Percentiles rank a stretch among this genome's conserved stretches.
Evolutionary conservation across 2,888 invertebrate genomes (phyloP).

Genomic region (Xanthia togata): DNA sequence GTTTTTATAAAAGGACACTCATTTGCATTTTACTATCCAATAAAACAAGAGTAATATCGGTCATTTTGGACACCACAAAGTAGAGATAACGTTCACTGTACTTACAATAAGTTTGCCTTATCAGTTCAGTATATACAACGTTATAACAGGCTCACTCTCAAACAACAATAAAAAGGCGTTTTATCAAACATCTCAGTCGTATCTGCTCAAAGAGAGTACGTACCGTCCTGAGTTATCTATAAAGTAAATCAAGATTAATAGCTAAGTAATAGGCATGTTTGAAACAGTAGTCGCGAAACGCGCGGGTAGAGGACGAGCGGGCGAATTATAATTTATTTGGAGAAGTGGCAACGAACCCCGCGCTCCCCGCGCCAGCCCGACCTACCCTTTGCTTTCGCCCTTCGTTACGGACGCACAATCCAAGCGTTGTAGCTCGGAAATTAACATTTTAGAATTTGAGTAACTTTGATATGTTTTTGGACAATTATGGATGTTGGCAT

Average conservation of each 20-base stretch:
- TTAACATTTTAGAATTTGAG: conserved; percentile 22
- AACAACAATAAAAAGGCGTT: conserved; percentile 46
- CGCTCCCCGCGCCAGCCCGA: conserved; percentile 79
- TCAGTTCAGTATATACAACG: conserved; percentile 13
- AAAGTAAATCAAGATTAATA: conserved; percentile 77
- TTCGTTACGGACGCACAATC: conserved; percentile 86
- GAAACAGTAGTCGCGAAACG: conserved; percentile 81
- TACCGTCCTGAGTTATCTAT: conserved; percentile 62
- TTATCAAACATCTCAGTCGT: conserved; percentile 44
- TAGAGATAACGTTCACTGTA: conserved; percentile 23
- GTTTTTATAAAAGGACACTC: conserved; percentile 11
- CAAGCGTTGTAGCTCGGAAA: conserved; percentile 82
- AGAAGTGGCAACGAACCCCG: conserved; percentile 89
- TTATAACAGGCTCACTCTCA: conserved; percentile 20
- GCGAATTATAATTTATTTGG: conserved; percentile 91
- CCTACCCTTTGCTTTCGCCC: conserved; percentile 91
- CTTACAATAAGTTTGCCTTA: conserved; percentile 18
- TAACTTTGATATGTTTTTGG: neutral
- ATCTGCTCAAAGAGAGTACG: conserved; percentile 36
- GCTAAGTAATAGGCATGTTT: conserved; percentile 77
- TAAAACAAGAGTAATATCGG: conserved; percentile 37
- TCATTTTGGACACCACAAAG: conserved; percentile 14
- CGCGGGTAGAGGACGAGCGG: conserved; percentile 78
- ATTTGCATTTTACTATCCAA: conserved; percentile 46
- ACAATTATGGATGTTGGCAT: no score